These are phyloP conservation scores for Drosophila rubida DNA, from an alignment of 2,888 invertebrate genomes.

Conservation along the genomic window DNA sequence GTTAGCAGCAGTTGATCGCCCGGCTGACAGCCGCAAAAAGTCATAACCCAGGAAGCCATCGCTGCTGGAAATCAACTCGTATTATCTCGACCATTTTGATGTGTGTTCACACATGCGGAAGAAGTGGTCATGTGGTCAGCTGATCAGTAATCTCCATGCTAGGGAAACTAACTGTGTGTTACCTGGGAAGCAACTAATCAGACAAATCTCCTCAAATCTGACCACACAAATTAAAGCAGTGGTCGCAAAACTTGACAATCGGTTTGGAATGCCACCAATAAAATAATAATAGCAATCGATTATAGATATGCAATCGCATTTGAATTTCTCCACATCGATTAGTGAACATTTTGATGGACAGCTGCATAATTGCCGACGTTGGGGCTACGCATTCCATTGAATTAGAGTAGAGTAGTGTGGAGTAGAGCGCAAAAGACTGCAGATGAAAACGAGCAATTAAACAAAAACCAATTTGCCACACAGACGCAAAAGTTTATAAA, in stretches of 20 bases:
- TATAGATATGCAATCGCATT: background rate
- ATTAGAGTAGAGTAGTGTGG: background rate
- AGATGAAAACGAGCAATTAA: conserved; percentile 56
- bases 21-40: conserved; percentile 70
- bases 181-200: conserved; percentile 35
- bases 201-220: background rate
- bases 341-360: conserved; percentile 19
- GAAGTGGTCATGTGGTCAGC: conserved; percentile 47
- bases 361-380: conserved; percentile 28
- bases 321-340: conserved; percentile 16
- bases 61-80: conserved; percentile 46
- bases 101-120: conserved; percentile 60
- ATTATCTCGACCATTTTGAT: conserved; percentile 53
- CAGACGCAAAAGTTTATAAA: conserved; percentile 43
- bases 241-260: conserved; percentile 1
- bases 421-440: conserved; percentile 7
- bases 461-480: conserved; percentile 70
- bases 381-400: conserved; percentile 26
- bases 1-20: conserved; percentile 47
- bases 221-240: conserved; percentile 12
- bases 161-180: conserved; percentile 39
- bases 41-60: conserved; percentile 75
- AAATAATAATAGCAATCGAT: background rate
- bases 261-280: conserved; percentile 13
- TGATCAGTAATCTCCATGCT: background rate